Conservation (phyloP, 1,140 invertebrate species). For the Bombus cullumanus region DNA sequence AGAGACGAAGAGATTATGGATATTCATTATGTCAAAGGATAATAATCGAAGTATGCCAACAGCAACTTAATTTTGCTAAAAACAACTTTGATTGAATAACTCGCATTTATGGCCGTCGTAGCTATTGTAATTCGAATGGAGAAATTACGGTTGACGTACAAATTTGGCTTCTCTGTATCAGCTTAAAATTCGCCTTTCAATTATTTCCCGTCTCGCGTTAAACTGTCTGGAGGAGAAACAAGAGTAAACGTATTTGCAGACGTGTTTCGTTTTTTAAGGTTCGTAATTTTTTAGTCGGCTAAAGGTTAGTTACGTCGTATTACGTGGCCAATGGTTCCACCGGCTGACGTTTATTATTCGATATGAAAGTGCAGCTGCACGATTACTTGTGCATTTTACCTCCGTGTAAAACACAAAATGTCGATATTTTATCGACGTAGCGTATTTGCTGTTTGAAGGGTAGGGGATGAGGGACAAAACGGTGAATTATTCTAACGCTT, state of each 20-base stretch:
- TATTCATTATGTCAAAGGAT: not conserved
- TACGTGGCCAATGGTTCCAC: constrained; percentile 5
- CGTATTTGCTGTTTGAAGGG: not conserved
- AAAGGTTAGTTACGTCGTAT: constrained; percentile 12
- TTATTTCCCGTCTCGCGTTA: not conserved
- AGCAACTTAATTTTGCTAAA: not conserved
- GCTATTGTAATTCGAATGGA: not conserved
- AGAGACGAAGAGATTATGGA: not conserved
- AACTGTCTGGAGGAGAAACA: not conserved
- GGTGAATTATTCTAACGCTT: not conserved
- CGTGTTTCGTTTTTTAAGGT: not conserved
- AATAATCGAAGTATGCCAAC: not conserved
- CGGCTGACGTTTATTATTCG: constrained; percentile 6
- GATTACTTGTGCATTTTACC: not conserved
- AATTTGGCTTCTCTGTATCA: not conserved
- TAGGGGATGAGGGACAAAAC: not conserved
- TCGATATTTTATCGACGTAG: constrained; percentile 1
- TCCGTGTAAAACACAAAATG: not conserved
- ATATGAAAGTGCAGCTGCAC: constrained; percentile 13
- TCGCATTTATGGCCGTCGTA: too few relatives aligned
- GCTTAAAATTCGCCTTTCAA: not conserved
- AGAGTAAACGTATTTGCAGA: not conserved
- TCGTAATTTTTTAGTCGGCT: not conserved
- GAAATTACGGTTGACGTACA: not conserved
- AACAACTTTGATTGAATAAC: not conserved